phyloP scores from a whole-genome alignment of 2,888 invertebrate genomes.

The Mycogona germanica region DNA sequence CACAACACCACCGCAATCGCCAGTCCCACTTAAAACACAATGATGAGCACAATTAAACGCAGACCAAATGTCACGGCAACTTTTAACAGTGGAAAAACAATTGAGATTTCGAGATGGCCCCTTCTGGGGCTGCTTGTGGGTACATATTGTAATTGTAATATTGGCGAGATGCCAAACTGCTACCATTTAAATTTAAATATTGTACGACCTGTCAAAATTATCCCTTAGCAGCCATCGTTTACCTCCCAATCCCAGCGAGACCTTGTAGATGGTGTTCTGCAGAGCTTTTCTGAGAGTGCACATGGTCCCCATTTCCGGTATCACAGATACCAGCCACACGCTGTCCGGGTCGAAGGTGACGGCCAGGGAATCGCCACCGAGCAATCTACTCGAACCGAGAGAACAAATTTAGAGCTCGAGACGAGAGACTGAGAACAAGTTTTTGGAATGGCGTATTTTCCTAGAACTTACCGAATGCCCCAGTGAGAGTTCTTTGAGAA shows the following conservation, averaged over 20 bases:
- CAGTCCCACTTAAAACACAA: not conserved
- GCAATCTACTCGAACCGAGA: not conserved
- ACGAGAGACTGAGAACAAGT: not conserved
- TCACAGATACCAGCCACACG: slow-evolving; percentile 11
- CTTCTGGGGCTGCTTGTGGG: no score
- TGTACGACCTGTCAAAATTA: no score
- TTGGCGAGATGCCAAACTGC: no score
- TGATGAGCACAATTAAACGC: no score
- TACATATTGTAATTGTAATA: no score
- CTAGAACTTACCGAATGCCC: slow-evolving; percentile 7
- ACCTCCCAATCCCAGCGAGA: slow-evolving; percentile 12
- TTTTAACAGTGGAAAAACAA: no score
- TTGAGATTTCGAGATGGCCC: no score
- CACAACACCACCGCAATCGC: not conserved
- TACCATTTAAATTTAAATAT: no score
- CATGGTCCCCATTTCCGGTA: slow-evolving; percentile 12
- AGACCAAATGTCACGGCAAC: no score
- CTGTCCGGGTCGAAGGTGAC: not conserved
- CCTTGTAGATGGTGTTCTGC: slow-evolving; percentile 15
- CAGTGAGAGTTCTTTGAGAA: slow-evolving; percentile 1
- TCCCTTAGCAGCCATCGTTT: not conserved
- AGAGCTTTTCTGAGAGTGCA: slow-evolving; percentile 16
- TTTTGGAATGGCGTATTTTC: not conserved
- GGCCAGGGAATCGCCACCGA: not conserved
- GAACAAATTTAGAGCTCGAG: not conserved